Percentiles rank a stretch among this genome's conserved stretches.
phyloP scores from a whole-genome alignment of 2,113 vertebrate species.

The Mesoclemmys tuberculata region DNA sequence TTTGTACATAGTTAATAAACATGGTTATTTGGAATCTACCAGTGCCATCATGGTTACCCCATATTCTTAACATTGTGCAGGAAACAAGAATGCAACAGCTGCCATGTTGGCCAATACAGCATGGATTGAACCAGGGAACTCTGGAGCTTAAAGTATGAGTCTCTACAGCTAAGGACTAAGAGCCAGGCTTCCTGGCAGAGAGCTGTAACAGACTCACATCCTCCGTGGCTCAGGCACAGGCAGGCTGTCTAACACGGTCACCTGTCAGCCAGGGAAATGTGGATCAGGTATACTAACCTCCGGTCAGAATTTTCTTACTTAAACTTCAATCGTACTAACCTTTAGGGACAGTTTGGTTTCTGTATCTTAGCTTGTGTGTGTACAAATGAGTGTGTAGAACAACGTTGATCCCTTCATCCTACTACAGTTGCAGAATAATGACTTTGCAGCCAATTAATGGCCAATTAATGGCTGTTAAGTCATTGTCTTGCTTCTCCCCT shows the following conservation, averaged over 20 bases:
- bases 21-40: background rate
- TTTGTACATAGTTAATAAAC: background rate
- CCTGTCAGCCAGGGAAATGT: background rate
- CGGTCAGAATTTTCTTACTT: background rate
- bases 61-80: background rate
- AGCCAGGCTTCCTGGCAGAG: background rate
- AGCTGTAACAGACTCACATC: background rate
- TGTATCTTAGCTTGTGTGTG: background rate
- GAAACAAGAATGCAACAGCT: background rate
- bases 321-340: background rate
- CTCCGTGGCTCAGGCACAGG: too few species aligned
- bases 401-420: background rate
- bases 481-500: background rate
- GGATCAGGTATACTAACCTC: background rate
- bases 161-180: background rate
- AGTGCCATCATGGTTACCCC: background rate
- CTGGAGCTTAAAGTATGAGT: background rate
- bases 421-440: slow-evolving; percentile 23
- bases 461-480: slow-evolving; percentile 65
- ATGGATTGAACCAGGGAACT: background rate
- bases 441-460: slow-evolving; percentile 61
- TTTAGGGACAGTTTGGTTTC: background rate
- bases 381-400: background rate
- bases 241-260: background rate
- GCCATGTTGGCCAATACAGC: background rate